phyloP scores from a whole-genome alignment of 2,797 vertebrate species.

The Rallus crepitans region DNA sequence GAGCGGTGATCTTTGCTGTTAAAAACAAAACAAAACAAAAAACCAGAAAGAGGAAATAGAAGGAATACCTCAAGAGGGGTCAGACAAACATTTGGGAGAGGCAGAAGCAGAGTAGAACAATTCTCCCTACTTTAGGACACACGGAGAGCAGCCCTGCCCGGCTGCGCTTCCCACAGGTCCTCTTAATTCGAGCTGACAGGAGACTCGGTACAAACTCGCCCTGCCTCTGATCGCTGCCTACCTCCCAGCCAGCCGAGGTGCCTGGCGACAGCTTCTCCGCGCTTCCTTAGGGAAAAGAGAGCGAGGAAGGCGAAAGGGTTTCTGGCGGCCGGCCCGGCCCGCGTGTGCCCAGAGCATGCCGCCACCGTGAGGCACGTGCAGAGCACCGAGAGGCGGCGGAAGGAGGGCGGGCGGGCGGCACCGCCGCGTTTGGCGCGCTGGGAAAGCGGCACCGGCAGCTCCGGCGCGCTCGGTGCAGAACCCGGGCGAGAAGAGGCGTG shows the following conservation, averaged over 20 bases:
- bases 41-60: not conserved
- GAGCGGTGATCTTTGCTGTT: not conserved
- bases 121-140: not conserved
- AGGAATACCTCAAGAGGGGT: not conserved
- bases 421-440: not conserved
- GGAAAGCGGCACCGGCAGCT: not conserved
- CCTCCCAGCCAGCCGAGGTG: not conserved
- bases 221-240: not conserved
- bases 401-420: too few species aligned
- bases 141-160: not conserved
- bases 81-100: not conserved
- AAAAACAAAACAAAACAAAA: too few species aligned
- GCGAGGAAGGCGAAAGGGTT: too few species aligned
- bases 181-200: too few species aligned
- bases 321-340: too few species aligned
- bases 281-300: not conserved
- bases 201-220: too few species aligned
- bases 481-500: fast-evolving
- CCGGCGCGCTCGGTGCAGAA: not conserved
- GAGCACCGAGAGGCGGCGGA: too few species aligned
- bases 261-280: not conserved
- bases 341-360: too few species aligned
- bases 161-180: not conserved
- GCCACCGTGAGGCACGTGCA: too few species aligned
- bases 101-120: not conserved